Conservation (phyloP, 1,140 invertebrate species). For the Trypoxylus dichotomus region DNA sequence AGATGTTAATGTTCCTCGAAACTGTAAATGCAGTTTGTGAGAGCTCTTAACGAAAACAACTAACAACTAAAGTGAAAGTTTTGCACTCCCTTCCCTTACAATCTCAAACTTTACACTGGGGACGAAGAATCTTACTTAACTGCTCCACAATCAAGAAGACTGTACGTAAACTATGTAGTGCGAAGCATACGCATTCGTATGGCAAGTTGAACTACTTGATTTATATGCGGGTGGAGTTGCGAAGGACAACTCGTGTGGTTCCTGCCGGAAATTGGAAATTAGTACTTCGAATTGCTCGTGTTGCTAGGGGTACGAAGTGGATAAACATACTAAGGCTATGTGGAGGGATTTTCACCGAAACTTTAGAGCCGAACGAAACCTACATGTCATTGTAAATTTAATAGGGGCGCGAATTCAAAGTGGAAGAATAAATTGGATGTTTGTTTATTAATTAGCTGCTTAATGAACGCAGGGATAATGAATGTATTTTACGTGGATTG, state of each 20-base stretch:
- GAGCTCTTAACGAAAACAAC: not conserved
- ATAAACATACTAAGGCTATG: not conserved
- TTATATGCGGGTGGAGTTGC: constrained; percentile 36
- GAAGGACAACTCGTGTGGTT: constrained; percentile 35
- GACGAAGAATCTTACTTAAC: not conserved
- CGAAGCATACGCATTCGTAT: not conserved
- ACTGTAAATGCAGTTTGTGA: too few species aligned
- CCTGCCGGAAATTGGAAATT: constrained; percentile 37
- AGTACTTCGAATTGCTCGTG: not conserved
- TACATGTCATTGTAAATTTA: not conserved
- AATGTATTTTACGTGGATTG: not conserved
- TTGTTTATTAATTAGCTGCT: not conserved
- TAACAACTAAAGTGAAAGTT: not conserved
- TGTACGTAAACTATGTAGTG: not conserved
- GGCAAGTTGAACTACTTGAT: constrained; percentile 30
- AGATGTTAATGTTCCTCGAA: too few species aligned
- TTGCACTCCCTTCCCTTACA: not conserved
- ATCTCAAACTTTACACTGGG: not conserved
- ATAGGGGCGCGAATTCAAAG: not conserved
- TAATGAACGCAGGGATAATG: not conserved
- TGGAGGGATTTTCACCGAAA: not conserved
- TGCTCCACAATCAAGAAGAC: not conserved
- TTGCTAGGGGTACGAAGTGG: not conserved
- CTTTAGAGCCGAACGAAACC: not conserved
- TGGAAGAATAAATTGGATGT: not conserved